Conservation (phyloP, 2,797 vertebrate genomes). For the Tadarida brasiliensis region DNA sequence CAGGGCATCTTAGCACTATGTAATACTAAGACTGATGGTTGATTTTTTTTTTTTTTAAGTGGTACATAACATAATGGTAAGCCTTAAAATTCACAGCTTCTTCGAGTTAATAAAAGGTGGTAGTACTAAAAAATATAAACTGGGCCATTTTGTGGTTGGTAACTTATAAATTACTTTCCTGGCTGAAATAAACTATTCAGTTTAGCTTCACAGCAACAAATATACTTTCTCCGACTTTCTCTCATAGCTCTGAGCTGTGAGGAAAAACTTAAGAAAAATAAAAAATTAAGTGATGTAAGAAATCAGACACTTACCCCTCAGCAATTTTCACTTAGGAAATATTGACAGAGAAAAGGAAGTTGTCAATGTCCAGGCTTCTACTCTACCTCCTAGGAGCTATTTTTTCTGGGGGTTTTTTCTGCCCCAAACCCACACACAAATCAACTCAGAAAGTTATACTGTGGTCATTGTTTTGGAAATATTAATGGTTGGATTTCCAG, state of each 20-base stretch:
- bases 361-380: neutral
- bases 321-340: constrained; percentile 38
- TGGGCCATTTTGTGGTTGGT: neutral
- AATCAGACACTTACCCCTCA: neutral
- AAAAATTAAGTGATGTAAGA: neutral
- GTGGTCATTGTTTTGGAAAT: neutral
- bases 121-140: constrained; percentile 1
- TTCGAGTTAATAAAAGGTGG: constrained; percentile 29
- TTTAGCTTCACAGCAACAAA: constrained; percentile 50
- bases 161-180: neutral
- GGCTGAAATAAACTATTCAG: neutral
- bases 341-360: neutral
- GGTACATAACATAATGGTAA: neutral
- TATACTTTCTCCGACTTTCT: neutral
- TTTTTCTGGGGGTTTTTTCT: neutral
- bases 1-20: neutral
- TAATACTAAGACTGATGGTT: neutral
- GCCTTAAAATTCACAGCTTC: neutral
- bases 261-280: neutral
- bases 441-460: constrained; percentile 29
- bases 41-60: constrained; percentile 28
- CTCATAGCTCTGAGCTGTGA: neutral
- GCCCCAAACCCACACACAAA: neutral
- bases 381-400: neutral
- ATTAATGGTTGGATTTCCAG: neutral